These are phyloP conservation scores for Asteroscopus sphinx DNA, from an alignment of 2,888 invertebrate genomes.

Conservation along the genomic window DNA sequence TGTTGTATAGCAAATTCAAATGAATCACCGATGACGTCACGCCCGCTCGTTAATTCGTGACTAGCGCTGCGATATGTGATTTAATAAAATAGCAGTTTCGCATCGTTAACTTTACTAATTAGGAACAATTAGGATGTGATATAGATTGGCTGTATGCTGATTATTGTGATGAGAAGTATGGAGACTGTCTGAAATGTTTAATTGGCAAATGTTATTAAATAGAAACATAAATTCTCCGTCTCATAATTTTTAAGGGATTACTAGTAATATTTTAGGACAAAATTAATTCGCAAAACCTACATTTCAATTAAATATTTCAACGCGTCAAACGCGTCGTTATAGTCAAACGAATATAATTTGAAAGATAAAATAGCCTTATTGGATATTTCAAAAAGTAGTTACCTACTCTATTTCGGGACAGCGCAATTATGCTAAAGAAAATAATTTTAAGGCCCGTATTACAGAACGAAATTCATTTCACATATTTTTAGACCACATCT, in stretches of 20 bases:
- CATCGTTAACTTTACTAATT: conserved; percentile 58
- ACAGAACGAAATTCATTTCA: no score
- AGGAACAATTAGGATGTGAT: conserved; percentile 38
- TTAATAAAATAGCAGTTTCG: conserved; percentile 59
- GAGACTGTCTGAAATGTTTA: no score
- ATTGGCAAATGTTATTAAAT: no score
- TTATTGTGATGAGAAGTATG: neutral
- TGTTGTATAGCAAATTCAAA: conserved; percentile 26
- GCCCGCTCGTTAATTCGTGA: conserved; percentile 56
- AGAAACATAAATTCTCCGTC: neutral
- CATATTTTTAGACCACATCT: no score
- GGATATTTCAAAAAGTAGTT: conserved; percentile 4
- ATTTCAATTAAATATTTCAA: conserved; percentile 12
- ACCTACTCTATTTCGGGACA: conserved; percentile 11
- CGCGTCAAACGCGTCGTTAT: neutral
- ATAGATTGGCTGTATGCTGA: conserved; percentile 19
- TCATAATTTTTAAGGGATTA: neutral
- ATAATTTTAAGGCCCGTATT: no score
- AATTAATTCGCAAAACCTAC: conserved; percentile 12
- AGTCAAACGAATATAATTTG: conserved; percentile 16
- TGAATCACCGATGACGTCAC: conserved; percentile 66
- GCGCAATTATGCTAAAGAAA: conserved; percentile 17
- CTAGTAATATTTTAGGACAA: conserved; percentile 4
- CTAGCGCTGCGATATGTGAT: conserved; percentile 57
- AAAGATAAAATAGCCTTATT: conserved; percentile 8